phyloP scores from a whole-genome alignment of 2,888 invertebrate genomes.

The Trichacis sp. region DNA sequence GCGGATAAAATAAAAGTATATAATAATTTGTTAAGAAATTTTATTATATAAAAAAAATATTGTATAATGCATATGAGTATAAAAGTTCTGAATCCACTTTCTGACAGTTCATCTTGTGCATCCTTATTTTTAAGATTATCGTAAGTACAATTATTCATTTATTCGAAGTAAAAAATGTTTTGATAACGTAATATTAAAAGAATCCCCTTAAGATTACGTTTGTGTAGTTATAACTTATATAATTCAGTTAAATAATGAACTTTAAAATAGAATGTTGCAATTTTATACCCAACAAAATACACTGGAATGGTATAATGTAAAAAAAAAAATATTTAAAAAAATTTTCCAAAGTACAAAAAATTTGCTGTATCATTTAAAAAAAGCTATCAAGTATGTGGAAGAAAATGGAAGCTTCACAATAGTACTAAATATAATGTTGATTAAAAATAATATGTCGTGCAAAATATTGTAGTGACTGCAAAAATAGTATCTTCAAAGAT shows the following conservation, averaged over 20 bases:
- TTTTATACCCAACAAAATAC: no score
- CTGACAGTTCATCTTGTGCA: conserved; percentile 1
- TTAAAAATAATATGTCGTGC: not conserved
- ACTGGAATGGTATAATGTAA: no score
- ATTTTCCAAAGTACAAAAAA: no score
- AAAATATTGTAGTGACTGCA: no score
- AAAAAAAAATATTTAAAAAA: not conserved
- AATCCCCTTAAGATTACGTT: not conserved
- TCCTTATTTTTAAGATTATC: not conserved
- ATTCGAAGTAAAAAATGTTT: not conserved
- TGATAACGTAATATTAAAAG: not conserved
- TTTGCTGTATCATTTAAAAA: no score
- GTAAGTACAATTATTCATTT: conserved; percentile 1
- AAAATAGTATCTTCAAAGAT: no score
- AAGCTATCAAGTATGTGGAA: not conserved
- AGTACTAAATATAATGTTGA: not conserved
- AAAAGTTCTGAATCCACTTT: conserved; percentile 12
- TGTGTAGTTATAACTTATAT: not conserved
- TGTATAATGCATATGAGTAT: conserved; percentile 19
- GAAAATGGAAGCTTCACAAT: conserved; percentile 5
- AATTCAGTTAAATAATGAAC: not conserved
- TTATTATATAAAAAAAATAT: conserved; percentile 40
- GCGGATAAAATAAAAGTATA: conserved; percentile 30
- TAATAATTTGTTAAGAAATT: conserved; percentile 34
- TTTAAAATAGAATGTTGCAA: no score